Percentiles rank a stretch among this genome's conserved stretches.
Conservation (phyloP, 2,888 invertebrate genomes). For the Aradus depressus region DNA sequence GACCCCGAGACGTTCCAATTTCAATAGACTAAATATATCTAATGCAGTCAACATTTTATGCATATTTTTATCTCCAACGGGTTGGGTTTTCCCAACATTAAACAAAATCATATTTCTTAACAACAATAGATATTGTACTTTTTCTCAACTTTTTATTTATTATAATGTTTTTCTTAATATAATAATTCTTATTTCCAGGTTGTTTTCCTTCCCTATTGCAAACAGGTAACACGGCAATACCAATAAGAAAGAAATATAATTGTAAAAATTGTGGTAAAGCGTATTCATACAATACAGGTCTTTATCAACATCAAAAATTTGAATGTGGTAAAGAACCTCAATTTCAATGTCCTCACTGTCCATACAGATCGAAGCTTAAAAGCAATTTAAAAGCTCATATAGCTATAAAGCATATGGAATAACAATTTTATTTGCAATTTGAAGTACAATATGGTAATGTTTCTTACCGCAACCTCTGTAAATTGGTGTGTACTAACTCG, state of each 20-base stretch:
- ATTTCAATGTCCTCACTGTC: background rate
- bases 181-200: background rate
- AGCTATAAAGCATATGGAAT: background rate
- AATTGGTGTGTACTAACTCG: no score
- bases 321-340: slow-evolving; percentile 6
- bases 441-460: no score
- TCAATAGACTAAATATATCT: no score
- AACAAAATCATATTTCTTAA: no score
- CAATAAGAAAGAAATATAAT: background rate
- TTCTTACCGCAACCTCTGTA: no score
- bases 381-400: slow-evolving; percentile 15
- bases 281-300: background rate
- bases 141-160: background rate
- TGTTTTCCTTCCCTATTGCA: background rate
- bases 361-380: slow-evolving; percentile 13
- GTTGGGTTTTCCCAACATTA: no score
- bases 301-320: background rate
- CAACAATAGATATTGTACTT: no score
- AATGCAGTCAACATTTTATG: no score
- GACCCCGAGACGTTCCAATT: no score
- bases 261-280: background rate
- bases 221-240: background rate
- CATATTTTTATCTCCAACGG: no score
- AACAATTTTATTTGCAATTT: no score
- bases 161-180: background rate